phyloP scores from a whole-genome alignment of 2,888 invertebrate species.

The Mayetiola destructor region DNA sequence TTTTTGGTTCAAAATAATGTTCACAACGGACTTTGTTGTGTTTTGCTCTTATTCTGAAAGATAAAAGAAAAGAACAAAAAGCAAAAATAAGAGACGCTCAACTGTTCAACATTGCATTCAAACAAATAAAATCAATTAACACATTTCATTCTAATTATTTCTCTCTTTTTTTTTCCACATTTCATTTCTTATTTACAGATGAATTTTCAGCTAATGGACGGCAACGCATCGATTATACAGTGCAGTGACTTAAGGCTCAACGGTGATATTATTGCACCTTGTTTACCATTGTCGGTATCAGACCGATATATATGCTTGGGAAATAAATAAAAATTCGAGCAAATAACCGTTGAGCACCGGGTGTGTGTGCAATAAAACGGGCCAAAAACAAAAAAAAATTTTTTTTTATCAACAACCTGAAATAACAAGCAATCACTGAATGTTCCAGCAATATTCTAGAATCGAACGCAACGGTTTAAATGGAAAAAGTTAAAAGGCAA shows the following conservation, averaged over 20 bases:
- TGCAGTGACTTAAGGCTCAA: neutral
- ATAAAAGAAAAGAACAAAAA: too few relatives aligned
- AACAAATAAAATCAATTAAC: slow-evolving; percentile 8
- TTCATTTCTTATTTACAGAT: slow-evolving; percentile 5
- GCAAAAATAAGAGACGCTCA: too few relatives aligned
- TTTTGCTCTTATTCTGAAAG: neutral
- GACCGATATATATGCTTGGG: neutral
- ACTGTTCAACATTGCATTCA: neutral
- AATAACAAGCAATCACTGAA: neutral
- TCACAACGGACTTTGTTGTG: too few relatives aligned
- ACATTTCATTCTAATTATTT: slow-evolving; percentile 1
- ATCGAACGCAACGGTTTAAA: too few relatives aligned
- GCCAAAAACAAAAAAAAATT: slow-evolving; percentile 1
- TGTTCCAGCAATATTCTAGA: too few relatives aligned
- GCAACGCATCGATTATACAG: neutral
- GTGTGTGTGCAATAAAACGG: neutral
- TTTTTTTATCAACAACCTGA: too few relatives aligned
- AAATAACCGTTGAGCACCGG: neutral
- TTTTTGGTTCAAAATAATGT: too few relatives aligned
- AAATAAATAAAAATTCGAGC: neutral
- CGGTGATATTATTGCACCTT: neutral
- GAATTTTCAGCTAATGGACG: neutral
- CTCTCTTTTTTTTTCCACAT: neutral
- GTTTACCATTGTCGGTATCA: slow-evolving; percentile 4
- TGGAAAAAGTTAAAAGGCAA: too few relatives aligned